Conservation (phyloP, 2,797 vertebrate species). For the Poecilia gillii region DNA sequence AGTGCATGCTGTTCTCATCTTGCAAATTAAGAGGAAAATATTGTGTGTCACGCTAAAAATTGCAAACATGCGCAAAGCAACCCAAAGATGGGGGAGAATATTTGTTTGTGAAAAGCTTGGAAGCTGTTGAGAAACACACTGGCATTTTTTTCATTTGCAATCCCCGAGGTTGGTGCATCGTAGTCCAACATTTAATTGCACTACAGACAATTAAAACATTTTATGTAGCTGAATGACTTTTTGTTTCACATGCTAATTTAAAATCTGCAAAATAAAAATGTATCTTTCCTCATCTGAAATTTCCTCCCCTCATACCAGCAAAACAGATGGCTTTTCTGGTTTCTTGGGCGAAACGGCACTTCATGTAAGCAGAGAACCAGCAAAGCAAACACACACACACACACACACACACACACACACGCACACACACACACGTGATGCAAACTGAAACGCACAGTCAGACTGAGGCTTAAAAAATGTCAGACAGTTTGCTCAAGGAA, state of each 20-base stretch:
- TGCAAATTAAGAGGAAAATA: not conserved
- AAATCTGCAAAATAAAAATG: slow-evolving; percentile 21
- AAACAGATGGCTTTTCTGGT: slow-evolving; percentile 22
- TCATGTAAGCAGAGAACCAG: slow-evolving; percentile 7
- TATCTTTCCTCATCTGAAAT: slow-evolving; percentile 8
- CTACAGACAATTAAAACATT: slow-evolving; percentile 5
- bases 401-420: too few species aligned
- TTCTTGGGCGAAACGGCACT: slow-evolving; percentile 12
- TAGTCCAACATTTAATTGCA: slow-evolving; percentile 9
- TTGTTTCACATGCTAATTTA: slow-evolving; percentile 27
- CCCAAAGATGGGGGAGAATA: slow-evolving; percentile 6
- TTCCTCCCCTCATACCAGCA: not conserved
- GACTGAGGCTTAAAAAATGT: slow-evolving; percentile 30
- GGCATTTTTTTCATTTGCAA: not conserved
- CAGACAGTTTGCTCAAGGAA: slow-evolving; percentile 40
- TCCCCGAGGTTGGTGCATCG: slow-evolving; percentile 16
- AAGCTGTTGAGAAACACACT: slow-evolving; percentile 17
- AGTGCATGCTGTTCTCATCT: not conserved
- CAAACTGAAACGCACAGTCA: slow-evolving; percentile 7
- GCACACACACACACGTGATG: not conserved
- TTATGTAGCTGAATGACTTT: not conserved
- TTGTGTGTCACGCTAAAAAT: not conserved
- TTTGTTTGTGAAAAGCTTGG: slow-evolving; percentile 27
- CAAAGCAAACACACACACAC: slow-evolving; percentile 4
- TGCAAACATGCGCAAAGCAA: slow-evolving; percentile 7